Evolutionary conservation across 2,797 vertebrate species (phyloP).

Genomic region (Apodemus agrarius): DNA sequence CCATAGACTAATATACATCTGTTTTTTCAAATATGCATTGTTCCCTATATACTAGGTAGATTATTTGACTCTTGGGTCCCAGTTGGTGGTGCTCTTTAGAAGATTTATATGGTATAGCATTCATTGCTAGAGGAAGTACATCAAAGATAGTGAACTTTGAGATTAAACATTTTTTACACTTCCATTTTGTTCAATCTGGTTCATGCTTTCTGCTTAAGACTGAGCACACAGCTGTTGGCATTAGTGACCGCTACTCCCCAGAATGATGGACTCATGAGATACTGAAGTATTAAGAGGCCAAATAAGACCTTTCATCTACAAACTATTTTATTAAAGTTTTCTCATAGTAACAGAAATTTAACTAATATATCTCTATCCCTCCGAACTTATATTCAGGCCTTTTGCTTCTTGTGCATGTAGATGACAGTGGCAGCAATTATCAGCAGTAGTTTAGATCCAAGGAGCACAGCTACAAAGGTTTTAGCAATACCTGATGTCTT

Average conservation of each 20-base stretch:
- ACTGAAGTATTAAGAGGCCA: not conserved
- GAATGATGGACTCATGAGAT: not conserved
- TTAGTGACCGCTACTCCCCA: fast-evolving
- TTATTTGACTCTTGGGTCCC: not conserved
- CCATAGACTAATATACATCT: not conserved
- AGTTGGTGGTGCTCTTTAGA: not conserved
- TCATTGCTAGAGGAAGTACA: not conserved
- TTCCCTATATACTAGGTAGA: not conserved
- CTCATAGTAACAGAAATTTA: not conserved
- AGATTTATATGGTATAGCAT: not conserved
- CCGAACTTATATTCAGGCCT: not conserved
- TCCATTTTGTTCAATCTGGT: not conserved
- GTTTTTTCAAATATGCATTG: not conserved
- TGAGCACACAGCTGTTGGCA: not conserved
- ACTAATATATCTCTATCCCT: not conserved
- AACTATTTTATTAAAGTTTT: not conserved
- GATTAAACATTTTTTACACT: not conserved
- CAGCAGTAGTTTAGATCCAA: not conserved
- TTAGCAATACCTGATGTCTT: not conserved
- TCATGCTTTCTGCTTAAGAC: not conserved
- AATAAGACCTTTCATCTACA: not conserved
- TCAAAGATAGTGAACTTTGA: not conserved
- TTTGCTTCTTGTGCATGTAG: not conserved
- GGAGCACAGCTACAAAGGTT: not conserved
- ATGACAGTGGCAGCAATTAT: not conserved